These are phyloP conservation scores for Agrenia bidenticulata DNA, from an alignment of 2,888 invertebrate species.

Conservation along the genomic window DNA sequence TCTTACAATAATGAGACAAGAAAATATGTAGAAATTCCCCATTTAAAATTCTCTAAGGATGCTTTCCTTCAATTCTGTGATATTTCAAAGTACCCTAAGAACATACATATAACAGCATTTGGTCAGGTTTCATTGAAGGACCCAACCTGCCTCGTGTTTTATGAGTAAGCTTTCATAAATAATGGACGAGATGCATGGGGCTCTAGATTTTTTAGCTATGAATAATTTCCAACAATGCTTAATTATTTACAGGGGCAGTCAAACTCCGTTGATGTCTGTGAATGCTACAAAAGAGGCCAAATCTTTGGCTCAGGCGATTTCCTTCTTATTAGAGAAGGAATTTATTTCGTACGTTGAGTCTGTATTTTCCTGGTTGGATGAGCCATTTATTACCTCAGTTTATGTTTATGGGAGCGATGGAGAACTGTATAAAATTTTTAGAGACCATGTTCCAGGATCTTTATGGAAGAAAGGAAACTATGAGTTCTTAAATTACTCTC, in stretches of 20 bases:
- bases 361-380: constrained; percentile 42
- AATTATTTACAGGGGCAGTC: constrained; percentile 20
- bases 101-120: constrained; percentile 31
- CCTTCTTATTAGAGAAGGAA: constrained; percentile 29
- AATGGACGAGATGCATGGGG: background rate
- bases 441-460: constrained; percentile 9
- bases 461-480: constrained; percentile 36
- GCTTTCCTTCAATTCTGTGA: constrained; percentile 37
- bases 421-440: constrained; percentile 37
- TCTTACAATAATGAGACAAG: constrained; percentile 15
- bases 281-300: constrained; percentile 26
- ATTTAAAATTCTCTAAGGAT: constrained; percentile 17
- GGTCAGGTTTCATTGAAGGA: constrained; percentile 29
- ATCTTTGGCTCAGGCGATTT: constrained; percentile 31
- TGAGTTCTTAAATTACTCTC: constrained; percentile 31
- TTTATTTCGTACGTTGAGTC: constrained; percentile 35
- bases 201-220: background rate
- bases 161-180: constrained; percentile 26
- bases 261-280: constrained; percentile 17
- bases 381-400: constrained; percentile 24
- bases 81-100: constrained; percentile 11
- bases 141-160: constrained; percentile 38
- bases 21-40: constrained; percentile 17
- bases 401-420: constrained; percentile 45
- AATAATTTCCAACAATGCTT: background rate